Evolutionary conservation across 2,113 vertebrate genomes (phyloP).

Genomic region (Puma concolor): DNA sequence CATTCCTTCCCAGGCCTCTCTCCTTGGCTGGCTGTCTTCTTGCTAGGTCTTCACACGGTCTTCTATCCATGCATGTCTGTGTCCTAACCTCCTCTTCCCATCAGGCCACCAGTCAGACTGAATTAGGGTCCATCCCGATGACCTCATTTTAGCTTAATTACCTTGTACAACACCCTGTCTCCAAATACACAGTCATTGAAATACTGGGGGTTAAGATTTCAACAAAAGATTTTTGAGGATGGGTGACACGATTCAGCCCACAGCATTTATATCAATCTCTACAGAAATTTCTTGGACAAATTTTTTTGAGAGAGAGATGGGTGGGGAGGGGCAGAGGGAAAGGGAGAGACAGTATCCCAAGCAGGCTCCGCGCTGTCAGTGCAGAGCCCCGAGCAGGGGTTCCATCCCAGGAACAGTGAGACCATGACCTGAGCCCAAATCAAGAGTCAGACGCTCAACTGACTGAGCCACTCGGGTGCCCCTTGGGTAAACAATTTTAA

Average conservation of each 20-base stretch:
- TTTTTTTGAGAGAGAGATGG: background rate
- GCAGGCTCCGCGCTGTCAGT: background rate
- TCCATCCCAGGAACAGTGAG: background rate
- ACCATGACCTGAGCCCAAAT: background rate
- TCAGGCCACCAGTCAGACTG: background rate
- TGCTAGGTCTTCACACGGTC: background rate
- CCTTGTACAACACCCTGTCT: background rate
- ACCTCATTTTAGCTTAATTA: background rate
- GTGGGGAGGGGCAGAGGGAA: background rate
- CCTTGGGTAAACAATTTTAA: background rate
- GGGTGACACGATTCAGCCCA: background rate
- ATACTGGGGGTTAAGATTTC: background rate
- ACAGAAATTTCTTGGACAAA: background rate
- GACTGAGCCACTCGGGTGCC: background rate
- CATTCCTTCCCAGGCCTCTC: background rate
- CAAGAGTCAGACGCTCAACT: background rate
- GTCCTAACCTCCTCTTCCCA: background rate
- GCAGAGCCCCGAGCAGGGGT: background rate
- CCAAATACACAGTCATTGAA: background rate
- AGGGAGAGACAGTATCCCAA: background rate
- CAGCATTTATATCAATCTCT: background rate
- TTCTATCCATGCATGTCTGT: no score
- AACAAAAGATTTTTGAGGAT: background rate
- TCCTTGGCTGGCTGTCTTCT: background rate
- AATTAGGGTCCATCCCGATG: background rate